phyloP scores from a whole-genome alignment of 2,113 vertebrate species.

The Melanostigma gelatinosum region DNA sequence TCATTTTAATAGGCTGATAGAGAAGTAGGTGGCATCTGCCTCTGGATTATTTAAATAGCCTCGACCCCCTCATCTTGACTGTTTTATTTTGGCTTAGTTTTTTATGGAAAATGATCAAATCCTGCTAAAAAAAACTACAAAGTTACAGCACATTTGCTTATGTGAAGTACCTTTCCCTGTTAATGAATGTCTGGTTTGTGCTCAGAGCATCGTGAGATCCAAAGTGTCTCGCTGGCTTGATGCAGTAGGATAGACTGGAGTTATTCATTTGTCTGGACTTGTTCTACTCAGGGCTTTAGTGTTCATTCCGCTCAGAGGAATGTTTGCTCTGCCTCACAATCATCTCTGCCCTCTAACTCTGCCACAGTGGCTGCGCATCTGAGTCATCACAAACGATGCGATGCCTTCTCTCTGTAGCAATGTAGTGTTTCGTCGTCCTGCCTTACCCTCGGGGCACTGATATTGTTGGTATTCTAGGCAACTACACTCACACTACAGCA shows the following conservation, averaged over 20 bases:
- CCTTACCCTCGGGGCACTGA: conserved; percentile 37
- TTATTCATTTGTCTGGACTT: conserved; percentile 48
- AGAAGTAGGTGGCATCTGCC: conserved; percentile 63
- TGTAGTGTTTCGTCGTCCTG: conserved; percentile 48
- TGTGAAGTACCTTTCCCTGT: conserved; percentile 1
- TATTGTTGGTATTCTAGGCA: conserved; percentile 45
- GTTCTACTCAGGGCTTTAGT: conserved; percentile 29
- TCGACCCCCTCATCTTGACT: conserved; percentile 43
- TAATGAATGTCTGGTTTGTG: conserved; percentile 20
- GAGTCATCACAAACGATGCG: conserved; percentile 72
- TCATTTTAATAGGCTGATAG: conserved; percentile 64
- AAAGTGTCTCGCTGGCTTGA: conserved; percentile 1
- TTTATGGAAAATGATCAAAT: conserved; percentile 28
- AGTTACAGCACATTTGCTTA: background rate
- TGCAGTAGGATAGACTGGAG: background rate
- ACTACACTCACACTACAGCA: conserved; percentile 19
- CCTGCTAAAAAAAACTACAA: conserved; percentile 14
- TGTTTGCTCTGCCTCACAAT: conserved; percentile 49
- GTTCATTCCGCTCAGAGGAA: conserved; percentile 49
- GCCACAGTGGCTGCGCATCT: conserved; percentile 61
- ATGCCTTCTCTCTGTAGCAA: conserved; percentile 19
- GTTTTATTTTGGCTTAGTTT: conserved; percentile 35
- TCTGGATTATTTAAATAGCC: conserved; percentile 38
- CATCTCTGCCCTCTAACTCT: conserved; percentile 68
- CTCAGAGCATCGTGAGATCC: conserved; percentile 22